Conservation (phyloP, 2,113 vertebrate genomes). For the Malurus alboscapulatus region DNA sequence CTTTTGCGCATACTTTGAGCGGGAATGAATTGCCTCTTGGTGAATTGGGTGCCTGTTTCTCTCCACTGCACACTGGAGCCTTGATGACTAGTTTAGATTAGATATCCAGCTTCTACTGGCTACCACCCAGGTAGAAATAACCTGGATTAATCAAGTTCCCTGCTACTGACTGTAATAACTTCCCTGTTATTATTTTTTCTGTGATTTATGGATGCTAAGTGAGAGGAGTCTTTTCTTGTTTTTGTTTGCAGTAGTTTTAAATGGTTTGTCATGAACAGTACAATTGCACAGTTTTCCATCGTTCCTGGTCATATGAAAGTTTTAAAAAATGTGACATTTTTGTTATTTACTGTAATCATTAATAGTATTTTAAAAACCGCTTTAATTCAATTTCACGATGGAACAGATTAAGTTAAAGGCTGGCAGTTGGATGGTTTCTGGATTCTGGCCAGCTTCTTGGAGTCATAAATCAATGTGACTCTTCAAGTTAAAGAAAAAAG, state of each 20-base stretch:
- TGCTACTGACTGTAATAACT: not conserved
- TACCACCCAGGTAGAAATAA: slow-evolving; percentile 28
- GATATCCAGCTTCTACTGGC: not conserved
- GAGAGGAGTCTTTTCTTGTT: not conserved
- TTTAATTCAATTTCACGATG: not conserved
- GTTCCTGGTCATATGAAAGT: not conserved
- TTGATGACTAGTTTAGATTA: slow-evolving; percentile 44
- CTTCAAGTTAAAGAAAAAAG: not conserved
- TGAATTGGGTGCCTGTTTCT: not conserved
- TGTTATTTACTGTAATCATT: not conserved
- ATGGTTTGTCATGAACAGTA: not conserved
- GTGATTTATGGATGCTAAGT: not conserved
- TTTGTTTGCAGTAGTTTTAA: not conserved
- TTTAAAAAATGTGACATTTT: not conserved
- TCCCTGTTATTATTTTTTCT: not conserved
- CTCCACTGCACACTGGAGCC: not conserved
- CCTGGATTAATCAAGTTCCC: not conserved
- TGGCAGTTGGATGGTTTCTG: not conserved
- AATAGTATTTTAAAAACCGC: not conserved
- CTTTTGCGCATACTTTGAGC: not conserved
- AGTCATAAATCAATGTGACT: not conserved
- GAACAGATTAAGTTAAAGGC: not conserved
- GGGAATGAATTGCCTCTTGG: not conserved
- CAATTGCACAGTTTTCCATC: not conserved
- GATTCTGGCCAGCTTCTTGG: not conserved